These are phyloP conservation scores for Protonemura montana DNA, from an alignment of 2,888 invertebrate genomes.

Conservation along the genomic window DNA sequence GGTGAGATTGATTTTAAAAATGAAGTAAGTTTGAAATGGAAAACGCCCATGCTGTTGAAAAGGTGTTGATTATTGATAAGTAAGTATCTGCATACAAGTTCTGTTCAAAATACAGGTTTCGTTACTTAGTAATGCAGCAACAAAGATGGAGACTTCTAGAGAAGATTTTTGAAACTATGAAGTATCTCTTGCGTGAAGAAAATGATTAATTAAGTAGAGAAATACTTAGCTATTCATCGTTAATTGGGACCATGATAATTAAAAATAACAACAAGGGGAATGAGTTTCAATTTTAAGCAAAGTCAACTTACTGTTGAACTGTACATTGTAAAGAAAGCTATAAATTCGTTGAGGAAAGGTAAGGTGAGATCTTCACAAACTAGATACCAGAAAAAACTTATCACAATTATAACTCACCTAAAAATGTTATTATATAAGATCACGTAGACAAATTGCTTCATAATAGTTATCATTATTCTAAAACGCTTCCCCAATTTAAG, in stretches of 20 bases:
- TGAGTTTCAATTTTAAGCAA: neutral
- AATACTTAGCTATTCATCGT: neutral
- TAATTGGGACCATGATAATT: neutral
- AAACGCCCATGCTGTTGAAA: conserved; percentile 36
- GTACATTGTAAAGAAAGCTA: neutral
- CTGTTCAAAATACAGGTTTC: neutral
- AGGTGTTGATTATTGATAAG: conserved; percentile 40
- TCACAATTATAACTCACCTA: neutral
- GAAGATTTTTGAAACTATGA: neutral
- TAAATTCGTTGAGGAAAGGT: neutral
- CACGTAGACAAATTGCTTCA: neutral
- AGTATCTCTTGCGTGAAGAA: too few species aligned
- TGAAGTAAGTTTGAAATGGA: conserved; percentile 27
- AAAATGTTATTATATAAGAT: neutral
- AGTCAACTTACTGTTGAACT: too few species aligned
- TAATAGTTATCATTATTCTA: neutral
- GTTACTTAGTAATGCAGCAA: neutral
- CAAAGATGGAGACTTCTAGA: neutral
- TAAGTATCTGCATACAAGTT: conserved; percentile 8
- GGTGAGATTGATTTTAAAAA: conserved; percentile 27
- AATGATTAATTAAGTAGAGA: neutral
- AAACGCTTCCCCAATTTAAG: neutral
- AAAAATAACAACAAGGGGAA: neutral
- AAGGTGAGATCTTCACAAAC: neutral
- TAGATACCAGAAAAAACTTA: neutral